Evolutionary conservation across 2,888 invertebrate species (phyloP).

Genomic region (Pelosia muscerda): DNA sequence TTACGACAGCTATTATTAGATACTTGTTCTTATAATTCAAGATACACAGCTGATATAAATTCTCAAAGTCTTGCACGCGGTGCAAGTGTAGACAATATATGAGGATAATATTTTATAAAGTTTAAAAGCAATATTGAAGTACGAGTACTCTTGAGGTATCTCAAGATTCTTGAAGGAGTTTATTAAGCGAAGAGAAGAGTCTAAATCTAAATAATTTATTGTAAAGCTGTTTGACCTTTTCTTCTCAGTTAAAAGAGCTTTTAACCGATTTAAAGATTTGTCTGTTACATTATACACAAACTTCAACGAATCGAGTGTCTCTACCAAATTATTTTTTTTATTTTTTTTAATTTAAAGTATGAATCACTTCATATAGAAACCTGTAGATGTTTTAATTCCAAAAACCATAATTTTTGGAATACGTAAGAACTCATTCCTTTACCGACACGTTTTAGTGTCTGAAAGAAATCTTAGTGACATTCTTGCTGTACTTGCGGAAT

Average conservation of each 20-base stretch:
- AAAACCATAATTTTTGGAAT: neutral
- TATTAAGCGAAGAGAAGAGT: constrained; percentile 53
- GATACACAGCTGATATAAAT: constrained; percentile 62
- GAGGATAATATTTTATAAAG: constrained; percentile 76
- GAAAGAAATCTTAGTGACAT: constrained; percentile 40
- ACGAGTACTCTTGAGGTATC: constrained; percentile 59
- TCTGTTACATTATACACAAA: too few relatives aligned
- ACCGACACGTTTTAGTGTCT: constrained; percentile 27
- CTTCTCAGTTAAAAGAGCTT: too few relatives aligned
- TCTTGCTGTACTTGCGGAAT: constrained; percentile 36
- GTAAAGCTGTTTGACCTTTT: constrained; percentile 53
- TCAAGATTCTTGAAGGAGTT: constrained; percentile 55
- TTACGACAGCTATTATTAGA: constrained; percentile 52
- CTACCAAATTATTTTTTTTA: too few relatives aligned
- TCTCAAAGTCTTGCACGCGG: constrained; percentile 58
- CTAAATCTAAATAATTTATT: constrained; percentile 53
- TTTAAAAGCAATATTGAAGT: constrained; percentile 73
- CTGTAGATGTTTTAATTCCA: too few relatives aligned
- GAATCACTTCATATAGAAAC: too few relatives aligned
- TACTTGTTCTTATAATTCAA: constrained; percentile 54
- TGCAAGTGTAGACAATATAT: constrained; percentile 74
- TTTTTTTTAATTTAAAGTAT: too few relatives aligned
- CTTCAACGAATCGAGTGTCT: too few relatives aligned
- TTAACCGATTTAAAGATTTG: too few relatives aligned
- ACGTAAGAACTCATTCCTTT: constrained; percentile 5